These are phyloP conservation scores for Periophthalmodon schlosseri DNA, from an alignment of 2,113 vertebrate species.

Conservation along the genomic window DNA sequence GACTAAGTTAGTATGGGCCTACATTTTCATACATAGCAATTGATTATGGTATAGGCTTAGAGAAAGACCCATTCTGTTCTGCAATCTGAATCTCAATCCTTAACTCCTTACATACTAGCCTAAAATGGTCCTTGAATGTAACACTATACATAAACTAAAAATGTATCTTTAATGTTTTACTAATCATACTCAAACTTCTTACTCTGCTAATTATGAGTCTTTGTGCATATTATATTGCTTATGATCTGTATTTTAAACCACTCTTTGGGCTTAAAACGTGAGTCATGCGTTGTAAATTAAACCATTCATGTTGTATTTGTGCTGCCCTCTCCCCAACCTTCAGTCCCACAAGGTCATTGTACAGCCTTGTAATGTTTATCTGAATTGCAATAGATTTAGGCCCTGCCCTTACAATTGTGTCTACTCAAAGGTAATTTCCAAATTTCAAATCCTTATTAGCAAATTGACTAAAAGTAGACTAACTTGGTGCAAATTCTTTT, in stretches of 20 bases:
- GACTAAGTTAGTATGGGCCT: no score
- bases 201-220: not conserved
- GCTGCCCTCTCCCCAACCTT: not conserved
- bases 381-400: not conserved
- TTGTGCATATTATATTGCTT: not conserved
- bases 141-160: not conserved
- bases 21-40: not conserved
- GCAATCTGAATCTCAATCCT: not conserved
- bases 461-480: no score
- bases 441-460: no score
- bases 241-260: no score
- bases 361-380: not conserved
- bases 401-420: not conserved
- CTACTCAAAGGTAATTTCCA: no score
- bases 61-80: not conserved
- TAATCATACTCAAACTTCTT: not conserved
- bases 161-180: not conserved
- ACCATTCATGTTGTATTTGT: not conserved
- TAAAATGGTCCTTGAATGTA: not conserved
- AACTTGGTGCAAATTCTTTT: no score
- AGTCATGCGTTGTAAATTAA: not conserved
- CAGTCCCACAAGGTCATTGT: constrained; percentile 3
- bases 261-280: not conserved
- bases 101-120: not conserved
- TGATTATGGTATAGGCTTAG: not conserved